Conservation (phyloP, 2,888 invertebrate genomes). For the Apoderus coryli region DNA sequence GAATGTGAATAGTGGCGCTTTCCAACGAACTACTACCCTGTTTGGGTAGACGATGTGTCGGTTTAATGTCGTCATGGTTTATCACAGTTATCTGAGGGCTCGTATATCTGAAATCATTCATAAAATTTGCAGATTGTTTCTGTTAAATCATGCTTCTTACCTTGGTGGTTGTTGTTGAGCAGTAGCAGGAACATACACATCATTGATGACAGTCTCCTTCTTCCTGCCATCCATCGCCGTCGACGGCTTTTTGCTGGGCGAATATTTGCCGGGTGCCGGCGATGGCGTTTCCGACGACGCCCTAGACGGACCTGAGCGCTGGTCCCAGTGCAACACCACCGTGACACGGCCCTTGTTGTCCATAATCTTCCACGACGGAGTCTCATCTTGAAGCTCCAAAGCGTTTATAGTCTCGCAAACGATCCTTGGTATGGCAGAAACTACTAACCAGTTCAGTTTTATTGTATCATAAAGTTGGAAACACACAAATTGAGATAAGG, state of each 20-base stretch:
- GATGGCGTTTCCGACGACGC: constrained; percentile 37
- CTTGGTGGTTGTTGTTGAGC: constrained; percentile 18
- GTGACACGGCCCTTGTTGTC: constrained; percentile 95
- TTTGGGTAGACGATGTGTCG: constrained; percentile 39
- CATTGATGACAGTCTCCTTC: constrained; percentile 46
- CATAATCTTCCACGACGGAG: constrained; percentile 97
- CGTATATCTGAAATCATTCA: constrained; percentile 29
- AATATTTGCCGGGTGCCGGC: constrained; percentile 37
- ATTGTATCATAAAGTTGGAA: too few species aligned
- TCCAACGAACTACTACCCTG: constrained; percentile 52
- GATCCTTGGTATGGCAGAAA: constrained; percentile 91
- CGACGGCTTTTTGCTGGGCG: constrained; percentile 43
- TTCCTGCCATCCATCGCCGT: constrained; percentile 26
- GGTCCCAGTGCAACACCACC: constrained; percentile 94
- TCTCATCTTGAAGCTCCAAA: constrained; percentile 89
- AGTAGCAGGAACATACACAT: constrained; percentile 33
- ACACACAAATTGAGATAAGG: too few species aligned
- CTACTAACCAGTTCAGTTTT: too few species aligned
- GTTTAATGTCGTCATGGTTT: constrained; percentile 73
- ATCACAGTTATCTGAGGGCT: constrained; percentile 87
- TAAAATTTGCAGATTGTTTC: too few species aligned
- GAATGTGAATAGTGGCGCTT: constrained; percentile 61
- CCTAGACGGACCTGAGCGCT: constrained; percentile 48
- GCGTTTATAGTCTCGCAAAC: constrained; percentile 95
- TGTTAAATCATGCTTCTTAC: too few species aligned